Base-by-base conservation (phyloP, 92 coral and sea anemone genomes). In the Zoanthus solanderi region DNA sequence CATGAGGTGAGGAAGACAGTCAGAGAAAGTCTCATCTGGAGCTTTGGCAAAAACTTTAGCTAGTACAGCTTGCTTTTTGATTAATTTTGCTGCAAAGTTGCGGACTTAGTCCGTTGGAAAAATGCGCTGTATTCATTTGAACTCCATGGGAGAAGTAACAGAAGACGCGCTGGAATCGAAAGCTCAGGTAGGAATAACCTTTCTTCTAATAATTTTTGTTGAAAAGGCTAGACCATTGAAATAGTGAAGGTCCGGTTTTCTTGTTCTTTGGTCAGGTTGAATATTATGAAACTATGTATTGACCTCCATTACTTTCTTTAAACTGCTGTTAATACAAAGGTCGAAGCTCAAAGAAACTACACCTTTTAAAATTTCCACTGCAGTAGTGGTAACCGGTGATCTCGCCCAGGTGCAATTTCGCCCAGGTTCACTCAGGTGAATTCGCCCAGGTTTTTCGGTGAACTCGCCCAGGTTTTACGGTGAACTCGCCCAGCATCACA, bases 51-150 rank as follows among this genome's bases (percentile, higher is more conserved):
- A 45, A 12, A 46, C 42, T 81, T 42, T 2, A 37, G 44, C 15
- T n/a, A 50, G 16, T 31, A 9, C 45, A 42, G 14, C 61, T 81
- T 13, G 76, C 44, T 66, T 37, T 75, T 54, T 46, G 45, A 81
- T 46, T 81, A 54, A 81, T 81, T 42, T 45, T 71, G 42, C 31
- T 13, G 85, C 45, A 28, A 63, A 65, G 57, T 81, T 45, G 31
- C 85, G 85, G 76, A 63, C 85, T 81, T 66, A 81, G 85, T 81
- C 85, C 80, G 87, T 81, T 48, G 86, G 61, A 65, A 93, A 84
- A 89, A 96, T 96, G 99, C 83, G 92, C 90, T 96, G 99, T 84
- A 97, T 94, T 84, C 99, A 96, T 92, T 84, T 89, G 46, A 78
- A 67, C 76, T 92, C 89, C 88, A 78, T 88, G 88, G 92, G 92